Evolutionary conservation across 2,888 invertebrate genomes (phyloP), one percentile per base, ranked within the genome.

Genomic region (Julus scanicus): DNA sequence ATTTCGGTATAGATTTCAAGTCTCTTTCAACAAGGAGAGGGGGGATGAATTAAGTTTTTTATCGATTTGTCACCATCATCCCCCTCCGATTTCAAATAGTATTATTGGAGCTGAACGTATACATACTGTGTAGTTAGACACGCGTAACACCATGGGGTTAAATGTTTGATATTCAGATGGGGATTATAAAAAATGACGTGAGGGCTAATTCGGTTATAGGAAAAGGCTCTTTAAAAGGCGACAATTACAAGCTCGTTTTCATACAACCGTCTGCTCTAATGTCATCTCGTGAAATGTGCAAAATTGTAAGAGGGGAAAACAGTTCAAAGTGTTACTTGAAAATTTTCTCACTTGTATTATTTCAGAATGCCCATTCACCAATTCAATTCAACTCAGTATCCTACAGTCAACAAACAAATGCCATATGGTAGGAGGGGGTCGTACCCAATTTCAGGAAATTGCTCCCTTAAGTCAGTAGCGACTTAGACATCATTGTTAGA

Each of bases 201-300:
- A n/a, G 4, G 63, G 5, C 63, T 63, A 63, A 63, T 63, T 63
- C 63, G 63, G 17, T 63, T 63, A 44, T 44, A 63, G 63, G 63
- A 57, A 49, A 57, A 57, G 17, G 57, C 57, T 13, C 57, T 57
- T 57, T 57, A 63, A 44, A 44, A n/a, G 63, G 63, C 63, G n/a
- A 63, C 63, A 63, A 63, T 63, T 63, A 63, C 63, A n/a, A 63
- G 63, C 63, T 63, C 63, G 63, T 63, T 63, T 63, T 63, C 63
- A 17, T n/a, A n/a, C 63, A 17, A 6, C 63, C 20, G 63, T n/a
- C 63, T n/a, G n/a, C 15, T 17, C 5, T n/a, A 63, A 63, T 63
- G 63, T 13, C 57, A 57, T 49, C 49, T 49, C 13, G 13, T 11
- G 49, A 49, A 1, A 13, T 11, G 49, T 2, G 49, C 9, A 49